phyloP scores from a whole-genome alignment of 2,797 vertebrate species.

The Pangasius krempfi region DNA sequence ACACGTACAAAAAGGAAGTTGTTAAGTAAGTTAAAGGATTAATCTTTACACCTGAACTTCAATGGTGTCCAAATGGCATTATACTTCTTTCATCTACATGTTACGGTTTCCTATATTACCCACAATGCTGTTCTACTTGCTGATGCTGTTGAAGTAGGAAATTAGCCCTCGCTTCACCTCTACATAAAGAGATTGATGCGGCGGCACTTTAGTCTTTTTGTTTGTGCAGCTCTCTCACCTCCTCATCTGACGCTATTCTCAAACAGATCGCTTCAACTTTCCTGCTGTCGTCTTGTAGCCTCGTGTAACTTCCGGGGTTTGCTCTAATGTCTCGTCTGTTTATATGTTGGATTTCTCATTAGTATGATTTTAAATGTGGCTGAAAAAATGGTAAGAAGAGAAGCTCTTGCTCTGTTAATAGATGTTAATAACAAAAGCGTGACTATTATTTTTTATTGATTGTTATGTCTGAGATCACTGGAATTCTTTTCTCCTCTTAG shows the following conservation, averaged over 20 bases:
- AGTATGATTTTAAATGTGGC: too few species aligned
- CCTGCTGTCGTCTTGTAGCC: neutral
- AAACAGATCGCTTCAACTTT: neutral
- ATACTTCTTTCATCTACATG: too few species aligned
- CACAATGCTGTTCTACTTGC: neutral
- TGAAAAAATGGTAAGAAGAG: neutral
- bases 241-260: neutral
- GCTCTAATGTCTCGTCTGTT: too few species aligned
- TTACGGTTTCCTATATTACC: neutral
- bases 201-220: neutral
- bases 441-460: neutral
- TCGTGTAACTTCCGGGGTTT: too few species aligned
- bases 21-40: neutral
- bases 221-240: neutral
- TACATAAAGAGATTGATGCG: too few species aligned
- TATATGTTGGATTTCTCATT: too few species aligned
- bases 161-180: neutral
- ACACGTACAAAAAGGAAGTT: neutral
- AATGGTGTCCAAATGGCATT: neutral
- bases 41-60: neutral
- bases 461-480: neutral
- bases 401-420: neutral
- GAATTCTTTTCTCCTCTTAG: neutral
- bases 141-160: neutral
- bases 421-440: neutral